Conservation (phyloP, 2,888 invertebrate species). For the Molorchus minor region DNA sequence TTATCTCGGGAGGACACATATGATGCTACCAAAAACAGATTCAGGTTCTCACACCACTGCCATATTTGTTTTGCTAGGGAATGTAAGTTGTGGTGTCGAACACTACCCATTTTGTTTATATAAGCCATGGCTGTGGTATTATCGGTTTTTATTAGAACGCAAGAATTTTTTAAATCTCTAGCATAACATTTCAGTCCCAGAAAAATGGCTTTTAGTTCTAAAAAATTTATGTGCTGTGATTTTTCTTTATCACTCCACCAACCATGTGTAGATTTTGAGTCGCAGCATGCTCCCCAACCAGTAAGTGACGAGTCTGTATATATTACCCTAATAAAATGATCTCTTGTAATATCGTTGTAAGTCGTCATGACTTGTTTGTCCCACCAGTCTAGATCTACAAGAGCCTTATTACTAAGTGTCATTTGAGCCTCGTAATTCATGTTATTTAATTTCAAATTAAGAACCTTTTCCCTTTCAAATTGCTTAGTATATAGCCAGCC, state of each 20-base stretch:
- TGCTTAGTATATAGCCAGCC: slow-evolving; percentile 18
- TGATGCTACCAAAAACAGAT: slow-evolving; percentile 48
- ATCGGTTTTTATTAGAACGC: neutral
- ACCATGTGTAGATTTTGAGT: neutral
- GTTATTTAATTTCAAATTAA: neutral
- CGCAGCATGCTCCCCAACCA: neutral
- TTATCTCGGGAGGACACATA: slow-evolving; percentile 52
- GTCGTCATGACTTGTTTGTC: neutral
- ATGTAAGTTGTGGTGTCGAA: slow-evolving; percentile 16
- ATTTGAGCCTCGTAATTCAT: neutral
- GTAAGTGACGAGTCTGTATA: neutral
- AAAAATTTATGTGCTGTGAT: slow-evolving; percentile 1
- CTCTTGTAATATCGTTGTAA: slow-evolving; percentile 1
- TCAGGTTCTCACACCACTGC: slow-evolving; percentile 30
- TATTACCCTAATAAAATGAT: neutral
- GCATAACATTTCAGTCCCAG: neutral
- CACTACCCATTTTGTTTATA: slow-evolving; percentile 29
- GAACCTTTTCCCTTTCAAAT: neutral
- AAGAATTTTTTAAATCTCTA: neutral
- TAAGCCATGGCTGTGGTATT: slow-evolving; percentile 1
- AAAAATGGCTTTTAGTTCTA: neutral
- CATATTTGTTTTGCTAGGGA: slow-evolving; percentile 24
- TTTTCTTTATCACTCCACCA: neutral
- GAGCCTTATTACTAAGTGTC: neutral
- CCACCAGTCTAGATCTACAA: slow-evolving; percentile 2